Evolutionary conservation across 2,113 vertebrate species (phyloP).

Genomic region (Pluvialis apricaria): DNA sequence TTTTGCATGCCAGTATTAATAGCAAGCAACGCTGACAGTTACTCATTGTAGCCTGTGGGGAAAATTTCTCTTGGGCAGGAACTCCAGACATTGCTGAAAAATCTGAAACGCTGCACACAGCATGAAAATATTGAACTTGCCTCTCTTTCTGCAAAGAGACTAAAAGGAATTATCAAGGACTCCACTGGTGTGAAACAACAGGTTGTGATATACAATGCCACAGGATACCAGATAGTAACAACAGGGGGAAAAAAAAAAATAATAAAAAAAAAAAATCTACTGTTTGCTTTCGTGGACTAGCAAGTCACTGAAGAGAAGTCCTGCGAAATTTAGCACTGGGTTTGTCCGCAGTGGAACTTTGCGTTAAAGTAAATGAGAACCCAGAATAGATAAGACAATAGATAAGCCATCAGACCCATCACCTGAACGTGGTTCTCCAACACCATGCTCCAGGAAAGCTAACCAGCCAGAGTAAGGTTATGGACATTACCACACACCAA

Average conservation of each 20-base stretch:
- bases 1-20: background rate
- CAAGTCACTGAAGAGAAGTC: background rate
- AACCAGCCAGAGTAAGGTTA: background rate
- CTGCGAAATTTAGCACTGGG: background rate
- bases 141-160: background rate
- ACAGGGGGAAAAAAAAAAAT: background rate
- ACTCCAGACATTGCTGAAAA: background rate
- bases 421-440: background rate
- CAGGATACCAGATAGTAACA: background rate
- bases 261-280: background rate
- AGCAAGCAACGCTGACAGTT: background rate
- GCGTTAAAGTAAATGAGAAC: background rate
- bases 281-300: background rate
- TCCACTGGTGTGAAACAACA: background rate
- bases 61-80: background rate
- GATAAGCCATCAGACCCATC: background rate
- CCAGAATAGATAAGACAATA: background rate
- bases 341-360: background rate
- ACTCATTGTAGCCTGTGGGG: background rate
- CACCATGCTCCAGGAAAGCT: background rate
- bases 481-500: background rate
- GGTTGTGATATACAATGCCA: background rate
- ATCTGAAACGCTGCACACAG: background rate
- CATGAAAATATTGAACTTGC: conserved; percentile 8
- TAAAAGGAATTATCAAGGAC: background rate